These are phyloP conservation scores for Gymnocephalus cernua DNA, from an alignment of 2,113 vertebrate species.

Conservation along the genomic window DNA sequence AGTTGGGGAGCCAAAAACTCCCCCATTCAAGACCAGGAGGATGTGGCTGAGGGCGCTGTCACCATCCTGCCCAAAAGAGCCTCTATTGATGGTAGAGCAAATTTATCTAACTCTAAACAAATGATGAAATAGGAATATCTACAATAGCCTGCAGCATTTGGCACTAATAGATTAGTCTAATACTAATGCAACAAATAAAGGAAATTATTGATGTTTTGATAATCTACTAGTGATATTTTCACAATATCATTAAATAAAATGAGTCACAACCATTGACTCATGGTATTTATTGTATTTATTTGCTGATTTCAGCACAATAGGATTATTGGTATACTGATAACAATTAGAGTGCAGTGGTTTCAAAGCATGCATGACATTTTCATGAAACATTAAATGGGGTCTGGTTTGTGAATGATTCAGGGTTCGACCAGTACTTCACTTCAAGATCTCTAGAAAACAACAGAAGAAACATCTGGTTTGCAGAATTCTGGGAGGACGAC, in stretches of 20 bases:
- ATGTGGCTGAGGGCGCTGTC: conserved; percentile 83
- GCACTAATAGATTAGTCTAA: conserved; percentile 52
- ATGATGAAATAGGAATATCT: not conserved
- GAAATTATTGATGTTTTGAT: conserved; percentile 41
- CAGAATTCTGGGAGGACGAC: conserved; percentile 85
- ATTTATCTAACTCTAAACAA: not conserved
- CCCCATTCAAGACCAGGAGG: conserved; percentile 82
- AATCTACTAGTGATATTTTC: conserved; percentile 10
- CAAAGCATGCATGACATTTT: not conserved
- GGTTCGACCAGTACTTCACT: conserved; percentile 92
- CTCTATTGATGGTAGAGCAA: conserved; percentile 85
- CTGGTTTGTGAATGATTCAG: conserved; percentile 68
- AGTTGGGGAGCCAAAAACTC: conserved; percentile 85
- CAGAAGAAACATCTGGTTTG: conserved; percentile 91
- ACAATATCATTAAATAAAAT: not conserved
- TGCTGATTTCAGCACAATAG: not conserved
- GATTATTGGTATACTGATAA: not conserved
- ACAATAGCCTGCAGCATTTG: not conserved
- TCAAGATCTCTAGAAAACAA: conserved; percentile 92
- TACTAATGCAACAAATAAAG: conserved; percentile 28
- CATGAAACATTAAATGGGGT: not conserved
- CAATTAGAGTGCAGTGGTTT: not conserved
- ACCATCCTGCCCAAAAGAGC: conserved; percentile 85
- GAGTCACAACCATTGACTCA: conserved; percentile 4
- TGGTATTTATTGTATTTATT: not conserved